phyloP scores from a whole-genome alignment of 2,113 vertebrate species.

The Hippocampus barbouri region DNA sequence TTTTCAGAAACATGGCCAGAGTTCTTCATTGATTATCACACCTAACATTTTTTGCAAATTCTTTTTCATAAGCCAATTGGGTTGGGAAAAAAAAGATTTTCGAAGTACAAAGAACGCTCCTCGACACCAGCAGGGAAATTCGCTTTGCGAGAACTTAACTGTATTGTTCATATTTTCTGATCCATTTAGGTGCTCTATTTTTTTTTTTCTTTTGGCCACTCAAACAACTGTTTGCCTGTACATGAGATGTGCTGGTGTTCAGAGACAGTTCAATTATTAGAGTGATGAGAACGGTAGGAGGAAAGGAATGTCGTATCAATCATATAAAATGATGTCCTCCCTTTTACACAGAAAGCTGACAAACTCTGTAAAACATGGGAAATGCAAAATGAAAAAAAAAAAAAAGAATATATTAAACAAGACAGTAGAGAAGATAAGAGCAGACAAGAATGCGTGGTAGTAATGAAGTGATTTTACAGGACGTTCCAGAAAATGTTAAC shows the following conservation, averaged over 20 bases:
- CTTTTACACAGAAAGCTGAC: slow-evolving; percentile 6
- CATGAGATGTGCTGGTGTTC: background rate
- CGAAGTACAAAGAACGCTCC: too few species aligned
- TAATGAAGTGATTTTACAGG: background rate
- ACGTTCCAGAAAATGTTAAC: background rate
- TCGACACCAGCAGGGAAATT: too few species aligned
- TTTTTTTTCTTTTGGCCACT: too few species aligned
- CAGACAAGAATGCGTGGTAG: slow-evolving; percentile 2
- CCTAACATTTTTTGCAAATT: too few species aligned
- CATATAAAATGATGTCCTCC: slow-evolving; percentile 18
- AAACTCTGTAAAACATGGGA: slow-evolving; percentile 4
- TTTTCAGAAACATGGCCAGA: too few species aligned
- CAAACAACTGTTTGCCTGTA: too few species aligned
- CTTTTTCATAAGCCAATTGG: too few species aligned
- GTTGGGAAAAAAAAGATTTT: too few species aligned
- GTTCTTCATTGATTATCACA: too few species aligned
- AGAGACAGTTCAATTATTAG: slow-evolving; percentile 2
- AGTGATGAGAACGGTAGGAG: slow-evolving; percentile 14
- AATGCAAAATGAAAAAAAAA: background rate
- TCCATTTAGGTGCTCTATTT: background rate
- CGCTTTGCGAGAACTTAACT: too few species aligned
- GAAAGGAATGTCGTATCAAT: slow-evolving; percentile 10
- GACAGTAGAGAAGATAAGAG: background rate
- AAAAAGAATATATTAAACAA: background rate
- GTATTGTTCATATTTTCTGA: background rate